These are phyloP conservation scores for Hermaeophaga mercurialis DNA, from an alignment of 2,888 invertebrate species.

Conservation along the genomic window DNA sequence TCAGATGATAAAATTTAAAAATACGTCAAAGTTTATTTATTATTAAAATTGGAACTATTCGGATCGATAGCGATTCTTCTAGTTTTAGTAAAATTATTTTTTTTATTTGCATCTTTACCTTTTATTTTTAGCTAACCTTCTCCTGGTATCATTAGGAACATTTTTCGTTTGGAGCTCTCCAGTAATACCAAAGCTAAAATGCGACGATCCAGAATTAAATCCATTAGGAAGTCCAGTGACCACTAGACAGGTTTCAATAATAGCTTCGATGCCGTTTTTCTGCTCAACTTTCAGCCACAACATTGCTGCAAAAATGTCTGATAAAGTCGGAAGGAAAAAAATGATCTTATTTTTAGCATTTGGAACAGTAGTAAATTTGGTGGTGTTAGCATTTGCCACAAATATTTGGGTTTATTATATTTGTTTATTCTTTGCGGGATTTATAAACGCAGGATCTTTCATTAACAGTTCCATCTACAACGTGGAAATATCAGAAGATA, in stretches of 20 bases:
- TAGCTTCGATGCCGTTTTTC: background rate
- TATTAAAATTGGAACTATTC: too few species aligned
- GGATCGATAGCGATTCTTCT: too few species aligned
- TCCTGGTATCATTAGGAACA: conserved; percentile 15
- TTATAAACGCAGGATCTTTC: background rate
- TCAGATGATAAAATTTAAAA: too few species aligned
- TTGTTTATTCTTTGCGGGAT: background rate
- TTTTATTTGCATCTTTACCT: too few species aligned
- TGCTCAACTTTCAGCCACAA: background rate
- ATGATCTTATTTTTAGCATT: background rate
- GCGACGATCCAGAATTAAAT: background rate
- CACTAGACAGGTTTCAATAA: background rate
- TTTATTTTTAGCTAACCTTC: conserved; percentile 21
- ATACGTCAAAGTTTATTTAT: too few species aligned
- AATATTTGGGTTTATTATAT: background rate
- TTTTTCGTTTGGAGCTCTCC: conserved; percentile 14
- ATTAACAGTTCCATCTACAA: background rate
- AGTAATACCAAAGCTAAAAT: background rate
- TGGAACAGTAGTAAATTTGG: background rate
- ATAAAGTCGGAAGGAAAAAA: background rate
- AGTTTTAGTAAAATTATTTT: too few species aligned
- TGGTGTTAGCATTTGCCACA: background rate
- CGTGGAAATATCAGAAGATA: conserved; percentile 2
- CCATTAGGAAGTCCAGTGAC: conserved; percentile 1
- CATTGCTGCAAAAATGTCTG: background rate